phyloP scores from a whole-genome alignment of 92 coral and sea anemone species.

The Zoanthus solanderi region DNA sequence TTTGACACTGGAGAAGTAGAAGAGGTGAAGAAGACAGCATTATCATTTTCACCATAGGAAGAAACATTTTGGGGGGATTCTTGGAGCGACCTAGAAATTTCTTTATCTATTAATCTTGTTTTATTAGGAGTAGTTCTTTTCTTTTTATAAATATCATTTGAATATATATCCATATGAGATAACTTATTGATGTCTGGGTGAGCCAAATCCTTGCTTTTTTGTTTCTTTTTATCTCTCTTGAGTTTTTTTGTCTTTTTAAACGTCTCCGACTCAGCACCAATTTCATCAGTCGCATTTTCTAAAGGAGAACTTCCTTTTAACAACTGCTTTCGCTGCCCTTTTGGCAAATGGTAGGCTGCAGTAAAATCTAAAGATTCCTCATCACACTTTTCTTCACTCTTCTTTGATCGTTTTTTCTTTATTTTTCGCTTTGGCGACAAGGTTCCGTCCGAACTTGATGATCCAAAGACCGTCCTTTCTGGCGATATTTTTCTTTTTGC shows the following conservation, averaged over 20 bases:
- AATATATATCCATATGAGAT: background rate
- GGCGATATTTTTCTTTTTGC: background rate
- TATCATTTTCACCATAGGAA: background rate
- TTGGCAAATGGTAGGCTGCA: background rate
- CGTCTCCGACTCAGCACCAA: background rate
- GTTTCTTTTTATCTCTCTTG: conserved; percentile 28
- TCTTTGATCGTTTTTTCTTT: conserved; percentile 45
- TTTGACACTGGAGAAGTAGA: conserved; percentile 27
- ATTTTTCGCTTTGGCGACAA: conserved; percentile 51
- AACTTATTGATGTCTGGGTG: background rate
- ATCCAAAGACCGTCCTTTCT: background rate
- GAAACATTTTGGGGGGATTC: background rate
- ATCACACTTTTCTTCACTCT: background rate
- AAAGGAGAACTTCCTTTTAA: background rate
- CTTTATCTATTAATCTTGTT: background rate
- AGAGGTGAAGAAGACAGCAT: background rate
- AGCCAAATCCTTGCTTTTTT: conserved; percentile 25
- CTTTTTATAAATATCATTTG: background rate
- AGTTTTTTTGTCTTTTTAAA: conserved; percentile 9
- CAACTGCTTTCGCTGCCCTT: conserved; percentile 25
- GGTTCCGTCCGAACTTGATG: conserved; percentile 1
- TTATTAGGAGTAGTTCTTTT: conserved; percentile 14
- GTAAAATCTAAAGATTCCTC: background rate
- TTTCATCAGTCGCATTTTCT: background rate
- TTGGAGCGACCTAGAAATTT: background rate